These are phyloP conservation scores for Drosophila busckii DNA, from an alignment of 1,140 invertebrate species.

Conservation along the genomic window DNA sequence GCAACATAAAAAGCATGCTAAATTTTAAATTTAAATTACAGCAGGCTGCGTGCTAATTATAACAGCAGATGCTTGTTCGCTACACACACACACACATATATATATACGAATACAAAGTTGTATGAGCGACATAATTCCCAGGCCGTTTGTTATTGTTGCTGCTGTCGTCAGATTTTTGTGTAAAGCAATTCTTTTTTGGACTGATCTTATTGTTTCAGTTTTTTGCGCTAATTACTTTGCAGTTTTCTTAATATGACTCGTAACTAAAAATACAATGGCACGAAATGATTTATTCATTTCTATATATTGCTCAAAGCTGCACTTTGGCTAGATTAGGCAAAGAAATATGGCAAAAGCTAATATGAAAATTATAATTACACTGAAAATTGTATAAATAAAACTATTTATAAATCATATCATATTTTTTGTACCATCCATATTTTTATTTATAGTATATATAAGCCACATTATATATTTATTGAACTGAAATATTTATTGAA, in stretches of 20 bases:
- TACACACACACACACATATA: conserved; percentile 29
- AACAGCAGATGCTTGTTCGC: conserved; percentile 8
- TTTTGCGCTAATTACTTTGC: conserved; percentile 55
- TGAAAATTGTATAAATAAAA: too few species aligned
- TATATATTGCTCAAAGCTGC: conserved; percentile 53
- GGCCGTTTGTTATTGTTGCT: conserved; percentile 25
- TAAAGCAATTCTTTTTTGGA: conserved; percentile 34
- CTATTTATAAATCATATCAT: too few species aligned
- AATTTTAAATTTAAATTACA: conserved; percentile 26
- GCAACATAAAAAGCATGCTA: conserved; percentile 23
- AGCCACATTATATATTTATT: too few species aligned
- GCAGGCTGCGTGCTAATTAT: conserved; percentile 23
- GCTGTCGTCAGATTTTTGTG: conserved; percentile 14
- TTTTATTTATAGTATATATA: too few species aligned
- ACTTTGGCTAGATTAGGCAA: conserved; percentile 14
- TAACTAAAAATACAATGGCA: conserved; percentile 3
- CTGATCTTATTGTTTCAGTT: conserved; percentile 61
- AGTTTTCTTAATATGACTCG: conserved; percentile 29
- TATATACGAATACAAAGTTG: neutral
- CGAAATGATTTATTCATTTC: conserved; percentile 51
- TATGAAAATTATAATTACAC: neutral
- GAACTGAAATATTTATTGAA: too few species aligned
- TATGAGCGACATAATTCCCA: conserved; percentile 60
- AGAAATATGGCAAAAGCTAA: conserved; percentile 17
- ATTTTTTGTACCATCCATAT: too few species aligned